Evolutionary conservation across 2,888 invertebrate species (phyloP), one percentile per base, ranked within the genome.

Genomic region (Noctua fimbriata): DNA sequence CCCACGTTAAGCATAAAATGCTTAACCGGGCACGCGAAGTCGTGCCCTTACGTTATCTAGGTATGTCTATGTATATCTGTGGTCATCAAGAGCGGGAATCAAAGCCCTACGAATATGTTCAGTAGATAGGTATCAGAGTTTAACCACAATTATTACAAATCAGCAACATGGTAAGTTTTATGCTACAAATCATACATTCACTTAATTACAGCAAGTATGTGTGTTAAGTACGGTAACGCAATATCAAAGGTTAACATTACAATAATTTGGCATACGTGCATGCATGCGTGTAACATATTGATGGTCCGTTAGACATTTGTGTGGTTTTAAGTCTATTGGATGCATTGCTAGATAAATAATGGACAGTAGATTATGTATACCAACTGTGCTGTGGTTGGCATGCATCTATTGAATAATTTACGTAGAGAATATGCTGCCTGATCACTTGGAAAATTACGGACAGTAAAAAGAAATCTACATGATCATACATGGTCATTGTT

Each of bases 211-310:
- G 0, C 14, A n/a, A 67, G 85, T 87, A 84, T 79, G 49, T 79
- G 80, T 84, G 85, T 84, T 87, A 84, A 84, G 47, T 60, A 67
- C 41, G 32, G 63, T 24, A 73, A 58, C 70, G 87, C 80, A 76
- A 85, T 28, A 69, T 21, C 58, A 87, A 87, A 87, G 79, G 84
- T 85, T 73, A 87, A 67, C 41, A 84, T 87, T 87, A 74, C 76
- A 85, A 87, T 74, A 81, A 76, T 76, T 69, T 58, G 72, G 69
- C 65, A 60, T 73, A 44, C 60, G 63, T 52, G 47, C 66, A 66
- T n/a, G 74, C 65, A 72, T 76, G 85, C 85, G 73, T 74, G n/a
- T 49, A 74, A 71, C 16, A 18, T 67, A 65, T 86, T 67, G 63
- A 76, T 65, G 69, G 49, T 58, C 65, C 24, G 36, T 4, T 69